Base-by-base conservation (phyloP, 92 coral and sea anemone genomes). In the Chrysogorgia sp. region DNA sequence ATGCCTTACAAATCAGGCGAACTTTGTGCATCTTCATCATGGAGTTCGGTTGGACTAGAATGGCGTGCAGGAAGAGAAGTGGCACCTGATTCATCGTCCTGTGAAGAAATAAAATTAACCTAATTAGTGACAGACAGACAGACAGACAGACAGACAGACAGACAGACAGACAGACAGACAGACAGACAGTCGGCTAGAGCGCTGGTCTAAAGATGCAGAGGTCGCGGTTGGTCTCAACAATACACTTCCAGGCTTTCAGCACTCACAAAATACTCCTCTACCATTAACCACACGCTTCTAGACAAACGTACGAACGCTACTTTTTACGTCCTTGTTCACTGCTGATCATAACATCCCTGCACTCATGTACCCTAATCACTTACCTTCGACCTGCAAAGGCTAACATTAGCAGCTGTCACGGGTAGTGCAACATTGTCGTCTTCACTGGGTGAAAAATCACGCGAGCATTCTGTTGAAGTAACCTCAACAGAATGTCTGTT, bases 31-130 rank as follows among this genome's bases (percentile, higher is more conserved):
- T 71, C 63, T 37, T 29, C 34, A 21, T 32, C 34, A 15, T 71
- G 78, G 40, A 71, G 58, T 31, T 58, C 78, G 28, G 78, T 71
- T 25, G 78, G 78, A 35, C 78, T 71, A 35, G 78, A 71, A 47
- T 48, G 62, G 58, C 29, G n/a, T n/a, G n/a, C n/a, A n/a, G n/a
- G n/a, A n/a, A n/a, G n/a, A n/a, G n/a, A n/a, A n/a, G n/a, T 69
- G 40, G 19, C 59, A 52, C 9, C 22, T 3, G 59, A 52, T 17
- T 7, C 17, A 52, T 52, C 17, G 4, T 52, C 59, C 59, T 23
- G 26, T 23, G 17, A 52, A 52, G 17, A 20, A 5, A 17, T 6
- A 17, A 52, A 52, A n/a, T n/a, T n/a, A n/a, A n/a, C n/a, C n/a
- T n/a, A n/a, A n/a, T n/a, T n/a, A n/a, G n/a, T n/a, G n/a, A n/a